These are phyloP conservation scores for Ictidomys tridecemlineatus DNA, from an alignment of 2,113 vertebrate species.

Conservation along the genomic window DNA sequence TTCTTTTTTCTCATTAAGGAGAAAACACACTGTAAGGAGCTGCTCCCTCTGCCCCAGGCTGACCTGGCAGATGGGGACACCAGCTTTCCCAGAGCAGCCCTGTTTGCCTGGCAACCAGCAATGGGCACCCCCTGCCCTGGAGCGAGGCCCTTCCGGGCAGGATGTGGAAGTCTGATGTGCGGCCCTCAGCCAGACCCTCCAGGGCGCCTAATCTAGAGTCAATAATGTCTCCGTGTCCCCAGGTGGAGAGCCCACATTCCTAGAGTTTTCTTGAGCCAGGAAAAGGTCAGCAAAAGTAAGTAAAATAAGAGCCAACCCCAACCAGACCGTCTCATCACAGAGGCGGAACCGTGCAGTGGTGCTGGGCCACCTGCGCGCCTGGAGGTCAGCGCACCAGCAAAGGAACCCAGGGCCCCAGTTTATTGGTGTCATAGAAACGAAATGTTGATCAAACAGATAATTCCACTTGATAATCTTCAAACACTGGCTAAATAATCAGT, in stretches of 20 bases:
- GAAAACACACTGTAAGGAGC: not conserved
- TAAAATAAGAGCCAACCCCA: conserved; percentile 58
- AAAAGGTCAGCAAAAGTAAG: conserved; percentile 69
- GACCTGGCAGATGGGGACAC: not conserved
- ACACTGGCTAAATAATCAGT: not conserved
- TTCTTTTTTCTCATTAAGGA: not conserved
- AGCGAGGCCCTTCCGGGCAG: not conserved
- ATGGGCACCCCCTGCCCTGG: not conserved
- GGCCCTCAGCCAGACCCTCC: conserved; percentile 31
- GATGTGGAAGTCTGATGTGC: not conserved
- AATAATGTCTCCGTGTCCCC: conserved; percentile 53
- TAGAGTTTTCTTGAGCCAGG: conserved; percentile 64
- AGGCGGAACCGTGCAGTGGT: not conserved
- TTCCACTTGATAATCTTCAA: conserved; percentile 65
- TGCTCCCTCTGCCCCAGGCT: not conserved
- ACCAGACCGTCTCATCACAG: conserved; percentile 66
- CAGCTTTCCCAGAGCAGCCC: not conserved
- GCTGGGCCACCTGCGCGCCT: not conserved
- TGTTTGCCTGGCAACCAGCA: accelerated
- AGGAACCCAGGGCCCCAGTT: not conserved
- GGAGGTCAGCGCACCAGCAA: not conserved
- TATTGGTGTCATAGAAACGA: conserved; percentile 58
- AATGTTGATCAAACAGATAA: conserved; percentile 65
- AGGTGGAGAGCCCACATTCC: conserved; percentile 57
- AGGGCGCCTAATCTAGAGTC: conserved; percentile 70